Percentiles rank a stretch among this genome's conserved stretches.
Conservation (phyloP, 2,797 vertebrate genomes). For the Tarsius wallacei region DNA sequence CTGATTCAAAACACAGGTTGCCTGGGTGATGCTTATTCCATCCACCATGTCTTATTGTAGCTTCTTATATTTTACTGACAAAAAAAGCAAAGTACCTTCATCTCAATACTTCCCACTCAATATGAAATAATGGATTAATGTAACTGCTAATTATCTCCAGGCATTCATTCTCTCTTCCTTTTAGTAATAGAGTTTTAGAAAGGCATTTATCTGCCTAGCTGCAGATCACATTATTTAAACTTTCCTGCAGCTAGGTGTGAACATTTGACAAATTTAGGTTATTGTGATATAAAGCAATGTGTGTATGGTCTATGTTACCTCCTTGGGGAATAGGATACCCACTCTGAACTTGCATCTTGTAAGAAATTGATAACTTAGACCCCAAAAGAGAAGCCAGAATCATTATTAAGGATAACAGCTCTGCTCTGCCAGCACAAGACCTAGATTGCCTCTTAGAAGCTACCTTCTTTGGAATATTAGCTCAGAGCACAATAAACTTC, state of each 20-base stretch:
- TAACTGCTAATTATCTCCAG: neutral
- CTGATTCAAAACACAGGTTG: neutral
- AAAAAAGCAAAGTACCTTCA: neutral
- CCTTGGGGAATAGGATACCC: neutral
- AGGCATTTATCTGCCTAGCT: neutral
- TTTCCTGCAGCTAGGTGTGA: neutral
- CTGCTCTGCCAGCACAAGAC: neutral
- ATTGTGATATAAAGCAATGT: neutral
- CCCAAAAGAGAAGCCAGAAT: neutral
- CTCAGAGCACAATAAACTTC: neutral
- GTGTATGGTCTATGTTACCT: neutral
- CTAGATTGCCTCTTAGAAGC: neutral
- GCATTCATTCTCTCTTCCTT: neutral
- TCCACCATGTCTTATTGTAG: neutral
- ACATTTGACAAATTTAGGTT: neutral
- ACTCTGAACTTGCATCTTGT: neutral
- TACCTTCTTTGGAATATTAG: neutral
- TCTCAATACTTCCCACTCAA: neutral
- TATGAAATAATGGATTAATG: neutral
- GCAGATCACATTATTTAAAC: conserved; percentile 35
- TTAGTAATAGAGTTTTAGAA: neutral
- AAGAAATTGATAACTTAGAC: neutral
- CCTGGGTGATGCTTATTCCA: neutral
- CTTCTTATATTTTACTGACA: neutral
- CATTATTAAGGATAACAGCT: neutral